Base-by-base conservation (phyloP, 2,797 vertebrate genomes). In the Lophotriccus pileatus region DNA sequence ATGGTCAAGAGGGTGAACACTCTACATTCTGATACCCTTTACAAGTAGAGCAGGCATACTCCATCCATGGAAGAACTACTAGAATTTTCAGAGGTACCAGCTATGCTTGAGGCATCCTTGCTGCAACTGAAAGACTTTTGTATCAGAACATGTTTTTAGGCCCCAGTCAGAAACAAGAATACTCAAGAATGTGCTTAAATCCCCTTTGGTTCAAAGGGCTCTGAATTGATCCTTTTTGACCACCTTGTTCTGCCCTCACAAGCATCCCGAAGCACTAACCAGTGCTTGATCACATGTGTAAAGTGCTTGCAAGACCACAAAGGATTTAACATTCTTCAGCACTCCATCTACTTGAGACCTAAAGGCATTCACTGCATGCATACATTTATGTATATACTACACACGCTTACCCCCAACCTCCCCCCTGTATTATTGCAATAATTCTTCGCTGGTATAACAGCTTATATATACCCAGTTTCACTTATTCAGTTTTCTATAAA, bases 401-500 rank as follows among this genome's bases (percentile, higher is more conserved):
- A 60, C 43, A 73, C 60, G 7, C 46, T 24, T 46, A 62, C 50
- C 62, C 41, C 30, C 22, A 43, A 7, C 15, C 66, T 67, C 27
- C 70, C 32, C 67, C 77, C 82, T 63, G 3, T 27, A 47, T 97
- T 97, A 97, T 82, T 97, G 97, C 97, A 95, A 53, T 90, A 96
- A 91, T 94, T 95, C 90, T 91, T 89, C 95, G 94, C 96, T 97
- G 94, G 90, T 96, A 66, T 92, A 96, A 93, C 91, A 97, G 74
- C 95, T 93, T 83, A 91, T 90, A 98, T 66, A 98, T 68, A 93
- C 92, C 89, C 96, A 96, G 72, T 94, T 96, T 94, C 79, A 88
- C 91, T 95, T 88, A 88, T 22, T 95, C 73, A 89, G 72, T 93
- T 95, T 97, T 96, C 96, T 96, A 97, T 93, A 97, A 97, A 97